phyloP scores from a whole-genome alignment of 2,888 invertebrate genomes.

The Pyrochroa serraticornis region DNA sequence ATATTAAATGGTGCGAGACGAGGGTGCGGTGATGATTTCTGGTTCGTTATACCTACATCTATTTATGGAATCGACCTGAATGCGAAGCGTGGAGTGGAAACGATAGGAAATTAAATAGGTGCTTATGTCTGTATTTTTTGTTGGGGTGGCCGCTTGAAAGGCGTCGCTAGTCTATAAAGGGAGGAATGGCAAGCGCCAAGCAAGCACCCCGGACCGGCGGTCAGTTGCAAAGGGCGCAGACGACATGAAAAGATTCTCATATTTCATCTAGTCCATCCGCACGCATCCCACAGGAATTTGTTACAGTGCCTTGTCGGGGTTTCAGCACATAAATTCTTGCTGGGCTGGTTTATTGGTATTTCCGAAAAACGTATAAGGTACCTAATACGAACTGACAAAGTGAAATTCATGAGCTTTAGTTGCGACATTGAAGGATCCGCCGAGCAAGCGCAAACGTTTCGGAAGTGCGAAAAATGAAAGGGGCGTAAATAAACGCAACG shows the following conservation, averaged over 20 bases:
- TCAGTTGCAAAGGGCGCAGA: conserved; percentile 23
- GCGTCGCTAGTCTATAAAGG: background rate
- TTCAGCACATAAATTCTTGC: conserved; percentile 43
- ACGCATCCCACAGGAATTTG: conserved; percentile 44
- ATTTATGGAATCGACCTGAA: background rate
- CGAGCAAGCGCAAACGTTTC: conserved; percentile 1
- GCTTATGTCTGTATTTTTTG: conserved; percentile 2
- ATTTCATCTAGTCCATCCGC: conserved; percentile 41
- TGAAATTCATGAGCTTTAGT: conserved; percentile 40
- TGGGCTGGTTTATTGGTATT: conserved; percentile 41
- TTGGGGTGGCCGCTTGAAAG: background rate
- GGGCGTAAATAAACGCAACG: background rate
- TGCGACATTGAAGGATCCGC: background rate
- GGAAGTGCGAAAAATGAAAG: conserved; percentile 21
- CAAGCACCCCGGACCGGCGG: conserved; percentile 7
- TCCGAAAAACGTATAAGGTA: conserved; percentile 42
- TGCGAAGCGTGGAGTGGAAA: background rate
- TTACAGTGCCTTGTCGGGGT: conserved; percentile 38
- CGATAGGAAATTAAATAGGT: conserved; percentile 9
- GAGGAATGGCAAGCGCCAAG: background rate
- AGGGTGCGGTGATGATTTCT: too few species aligned
- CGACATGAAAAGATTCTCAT: conserved; percentile 42
- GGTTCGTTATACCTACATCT: conserved; percentile 6
- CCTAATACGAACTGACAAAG: conserved; percentile 45
- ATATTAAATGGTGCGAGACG: too few species aligned